These are phyloP conservation scores for Exaiptasia diaphana DNA, from an alignment of 64 coral and sea anemone species.

Conservation along the genomic window DNA sequence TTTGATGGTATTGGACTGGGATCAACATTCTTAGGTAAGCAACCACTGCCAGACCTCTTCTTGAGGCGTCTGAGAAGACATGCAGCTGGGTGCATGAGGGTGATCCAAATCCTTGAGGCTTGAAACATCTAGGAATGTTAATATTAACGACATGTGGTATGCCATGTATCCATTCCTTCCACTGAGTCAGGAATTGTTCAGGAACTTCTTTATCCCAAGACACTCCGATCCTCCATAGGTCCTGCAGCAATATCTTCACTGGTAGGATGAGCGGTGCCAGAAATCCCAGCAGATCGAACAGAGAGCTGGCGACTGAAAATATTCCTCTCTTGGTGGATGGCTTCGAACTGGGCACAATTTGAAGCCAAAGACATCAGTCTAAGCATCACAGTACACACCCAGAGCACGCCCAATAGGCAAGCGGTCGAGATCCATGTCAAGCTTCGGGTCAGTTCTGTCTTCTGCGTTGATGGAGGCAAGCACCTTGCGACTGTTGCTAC, in stretches of 20 bases:
- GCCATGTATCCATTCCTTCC: not conserved
- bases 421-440: slow-evolving; percentile 37
- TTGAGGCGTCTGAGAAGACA: slow-evolving; percentile 50
- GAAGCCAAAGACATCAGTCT: slow-evolving; percentile 45
- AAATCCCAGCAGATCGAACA: slow-evolving; percentile 57
- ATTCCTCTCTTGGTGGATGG: slow-evolving; percentile 44
- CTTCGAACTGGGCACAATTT: not conserved
- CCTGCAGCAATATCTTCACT: slow-evolving; percentile 41
- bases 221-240: slow-evolving; percentile 13
- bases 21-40: slow-evolving; percentile 21
- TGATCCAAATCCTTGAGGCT: not conserved
- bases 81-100: not conserved
- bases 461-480: not conserved
- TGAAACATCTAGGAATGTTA: slow-evolving; percentile 34
- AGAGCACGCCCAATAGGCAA: slow-evolving; percentile 40
- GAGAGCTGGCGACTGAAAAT: slow-evolving; percentile 9
- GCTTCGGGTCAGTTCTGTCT: slow-evolving; percentile 1
- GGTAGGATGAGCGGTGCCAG: slow-evolving; percentile 24
- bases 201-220: slow-evolving; percentile 44
- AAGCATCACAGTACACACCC: slow-evolving; percentile 38
- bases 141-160: not conserved
- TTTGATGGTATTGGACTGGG: too few species aligned
- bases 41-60: not conserved
- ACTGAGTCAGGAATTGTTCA: not conserved
- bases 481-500: slow-evolving; percentile 19